Conservation (phyloP, 2,888 invertebrate species). For the Tanytarsus gracilentus region DNA sequence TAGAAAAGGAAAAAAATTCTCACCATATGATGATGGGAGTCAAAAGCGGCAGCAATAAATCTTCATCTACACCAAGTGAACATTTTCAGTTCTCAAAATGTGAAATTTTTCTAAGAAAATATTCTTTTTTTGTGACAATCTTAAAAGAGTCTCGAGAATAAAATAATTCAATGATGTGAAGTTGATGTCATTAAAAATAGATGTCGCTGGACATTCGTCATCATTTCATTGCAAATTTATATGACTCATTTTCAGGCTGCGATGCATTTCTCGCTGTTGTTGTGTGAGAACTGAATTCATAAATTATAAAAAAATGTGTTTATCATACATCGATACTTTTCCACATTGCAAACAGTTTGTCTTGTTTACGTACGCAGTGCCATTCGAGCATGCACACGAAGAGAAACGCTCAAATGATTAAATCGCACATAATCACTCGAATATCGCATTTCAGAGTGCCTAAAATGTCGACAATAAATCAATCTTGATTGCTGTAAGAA, state of each 20-base stretch:
- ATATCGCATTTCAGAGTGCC: slow-evolving; percentile 25
- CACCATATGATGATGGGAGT: slow-evolving; percentile 8
- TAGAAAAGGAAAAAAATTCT: not conserved
- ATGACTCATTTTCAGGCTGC: no score
- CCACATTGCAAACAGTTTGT: not conserved
- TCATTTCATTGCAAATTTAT: no score
- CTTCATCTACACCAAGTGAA: slow-evolving; percentile 6
- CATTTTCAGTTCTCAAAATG: no score
- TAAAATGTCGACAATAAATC: slow-evolving; percentile 26
- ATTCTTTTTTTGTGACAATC: no score
- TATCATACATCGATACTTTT: not conserved
- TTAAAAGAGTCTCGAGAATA: no score
- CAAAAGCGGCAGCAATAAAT: slow-evolving; percentile 5
- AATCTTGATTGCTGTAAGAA: slow-evolving; percentile 4
- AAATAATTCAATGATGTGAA: no score
- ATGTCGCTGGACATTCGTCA: no score
- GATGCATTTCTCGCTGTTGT: no score
- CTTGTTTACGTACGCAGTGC: not conserved
- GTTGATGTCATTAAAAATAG: no score
- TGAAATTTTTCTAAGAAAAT: no score
- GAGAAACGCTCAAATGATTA: slow-evolving; percentile 16
- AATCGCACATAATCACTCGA: slow-evolving; percentile 22
- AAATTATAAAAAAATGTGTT: not conserved
- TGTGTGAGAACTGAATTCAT: slow-evolving; percentile 7
- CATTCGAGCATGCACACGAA: not conserved